Conservation (phyloP, 2,888 invertebrate species). For the Diabrotica balteata region DNA sequence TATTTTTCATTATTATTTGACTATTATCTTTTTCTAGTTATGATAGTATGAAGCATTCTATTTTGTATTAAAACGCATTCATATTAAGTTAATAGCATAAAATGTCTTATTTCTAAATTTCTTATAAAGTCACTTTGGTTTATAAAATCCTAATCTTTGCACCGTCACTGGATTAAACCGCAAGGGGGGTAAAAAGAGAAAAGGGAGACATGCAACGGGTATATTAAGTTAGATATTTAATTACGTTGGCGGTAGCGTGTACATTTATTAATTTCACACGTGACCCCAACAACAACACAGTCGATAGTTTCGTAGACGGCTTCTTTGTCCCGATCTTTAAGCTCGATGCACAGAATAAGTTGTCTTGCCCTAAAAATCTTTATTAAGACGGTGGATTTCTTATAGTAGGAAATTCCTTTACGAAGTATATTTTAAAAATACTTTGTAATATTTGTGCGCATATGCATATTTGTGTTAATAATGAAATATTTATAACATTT, state of each 20-base stretch:
- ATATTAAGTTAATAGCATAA: too few relatives aligned
- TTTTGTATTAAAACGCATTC: too few relatives aligned
- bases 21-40: too few relatives aligned
- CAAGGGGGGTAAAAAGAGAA: constrained; percentile 27
- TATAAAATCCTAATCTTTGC: too few relatives aligned
- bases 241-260: constrained; percentile 54
- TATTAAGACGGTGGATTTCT: not conserved
- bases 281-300: constrained; percentile 49
- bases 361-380: constrained; percentile 5
- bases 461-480: too few relatives aligned
- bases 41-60: too few relatives aligned
- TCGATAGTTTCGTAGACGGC: constrained; percentile 46
- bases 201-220: constrained; percentile 50
- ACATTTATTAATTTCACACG: constrained; percentile 60
- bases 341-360: constrained; percentile 2
- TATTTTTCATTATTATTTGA: too few relatives aligned
- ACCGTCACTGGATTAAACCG: constrained; percentile 20
- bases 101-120: too few relatives aligned
- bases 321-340: constrained; percentile 16
- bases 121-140: too few relatives aligned
- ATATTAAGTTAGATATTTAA: constrained; percentile 59
- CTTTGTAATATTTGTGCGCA: too few relatives aligned
- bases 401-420: not conserved
- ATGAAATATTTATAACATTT: not conserved
- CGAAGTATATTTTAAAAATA: too few relatives aligned